Conservation (phyloP, 2,888 invertebrate genomes). For the Cosmopolites sordidus region DNA sequence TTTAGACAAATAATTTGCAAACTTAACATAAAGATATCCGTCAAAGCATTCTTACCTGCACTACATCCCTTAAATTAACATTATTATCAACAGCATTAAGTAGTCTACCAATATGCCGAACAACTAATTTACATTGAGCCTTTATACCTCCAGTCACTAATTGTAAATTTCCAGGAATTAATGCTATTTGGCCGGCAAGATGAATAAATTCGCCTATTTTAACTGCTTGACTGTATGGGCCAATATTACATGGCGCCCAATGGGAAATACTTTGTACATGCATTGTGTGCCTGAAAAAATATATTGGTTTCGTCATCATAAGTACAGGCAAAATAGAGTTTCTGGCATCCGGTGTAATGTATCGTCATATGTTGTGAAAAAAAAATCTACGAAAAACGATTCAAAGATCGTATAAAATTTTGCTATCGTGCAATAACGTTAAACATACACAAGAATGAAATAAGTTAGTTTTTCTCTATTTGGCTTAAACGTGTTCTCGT, state of each 20-base stretch:
- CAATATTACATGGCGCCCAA: constrained; percentile 98
- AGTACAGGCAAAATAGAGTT: no score
- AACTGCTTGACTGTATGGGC: constrained; percentile 91
- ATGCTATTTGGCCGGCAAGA: constrained; percentile 88
- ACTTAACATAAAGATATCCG: no score
- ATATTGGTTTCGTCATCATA: background rate
- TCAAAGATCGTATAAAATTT: no score
- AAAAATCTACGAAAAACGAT: no score
- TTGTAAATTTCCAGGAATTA: constrained; percentile 77
- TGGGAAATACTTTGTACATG: constrained; percentile 94
- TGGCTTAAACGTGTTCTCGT: no score
- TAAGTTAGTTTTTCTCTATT: no score
- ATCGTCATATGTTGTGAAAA: no score
- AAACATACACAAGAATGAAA: no score
- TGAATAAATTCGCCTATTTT: constrained; percentile 67
- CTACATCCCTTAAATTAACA: constrained; percentile 76
- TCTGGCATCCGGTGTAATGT: no score
- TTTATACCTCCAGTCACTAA: constrained; percentile 74
- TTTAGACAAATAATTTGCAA: no score
- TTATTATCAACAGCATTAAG: constrained; percentile 75
- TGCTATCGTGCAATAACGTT: no score
- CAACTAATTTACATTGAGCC: constrained; percentile 75
- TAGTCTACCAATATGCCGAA: constrained; percentile 79
- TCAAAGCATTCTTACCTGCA: constrained; percentile 53
- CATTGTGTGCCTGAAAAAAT: constrained; percentile 64